phyloP scores from a whole-genome alignment of 1,140 invertebrate genomes.

The Bilobella aurantiaca region DNA sequence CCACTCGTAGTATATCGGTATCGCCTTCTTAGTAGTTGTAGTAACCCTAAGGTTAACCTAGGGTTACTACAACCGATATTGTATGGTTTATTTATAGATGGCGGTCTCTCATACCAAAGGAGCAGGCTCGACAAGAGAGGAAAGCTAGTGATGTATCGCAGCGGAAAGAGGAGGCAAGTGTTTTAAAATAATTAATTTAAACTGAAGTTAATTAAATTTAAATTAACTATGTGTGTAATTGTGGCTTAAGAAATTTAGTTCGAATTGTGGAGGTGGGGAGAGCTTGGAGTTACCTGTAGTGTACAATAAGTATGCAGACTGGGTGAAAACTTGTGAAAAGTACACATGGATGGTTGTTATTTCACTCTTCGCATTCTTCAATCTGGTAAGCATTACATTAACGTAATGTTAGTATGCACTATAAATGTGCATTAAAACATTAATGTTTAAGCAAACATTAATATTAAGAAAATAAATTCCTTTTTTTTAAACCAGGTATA shows the following conservation, averaged over 20 bases:
- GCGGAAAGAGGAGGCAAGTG: not conserved
- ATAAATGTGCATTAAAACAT: no score
- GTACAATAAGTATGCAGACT: not conserved
- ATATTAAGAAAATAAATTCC: no score
- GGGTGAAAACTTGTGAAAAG: not conserved
- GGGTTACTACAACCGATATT: no score
- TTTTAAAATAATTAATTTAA: not conserved
- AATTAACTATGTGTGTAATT: not conserved
- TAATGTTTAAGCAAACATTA: no score
- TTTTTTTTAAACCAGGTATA: no score
- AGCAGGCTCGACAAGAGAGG: not conserved
- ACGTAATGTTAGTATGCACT: no score
- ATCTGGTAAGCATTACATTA: no score
- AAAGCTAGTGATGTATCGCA: not conserved
- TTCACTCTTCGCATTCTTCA: not conserved
- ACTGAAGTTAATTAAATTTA: not conserved
- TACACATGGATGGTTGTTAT: not conserved
- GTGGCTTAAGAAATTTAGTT: not conserved
- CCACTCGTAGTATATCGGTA: no score
- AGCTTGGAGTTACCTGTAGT: not conserved
- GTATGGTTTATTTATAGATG: no score
- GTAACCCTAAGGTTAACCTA: no score
- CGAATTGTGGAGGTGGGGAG: not conserved
- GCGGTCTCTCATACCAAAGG: not conserved
- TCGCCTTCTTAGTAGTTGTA: no score